Percentiles rank a stretch among this genome's conserved stretches.
Evolutionary conservation across 2,888 invertebrate genomes (phyloP).

Genomic region (Oscheius sp.): DNA sequence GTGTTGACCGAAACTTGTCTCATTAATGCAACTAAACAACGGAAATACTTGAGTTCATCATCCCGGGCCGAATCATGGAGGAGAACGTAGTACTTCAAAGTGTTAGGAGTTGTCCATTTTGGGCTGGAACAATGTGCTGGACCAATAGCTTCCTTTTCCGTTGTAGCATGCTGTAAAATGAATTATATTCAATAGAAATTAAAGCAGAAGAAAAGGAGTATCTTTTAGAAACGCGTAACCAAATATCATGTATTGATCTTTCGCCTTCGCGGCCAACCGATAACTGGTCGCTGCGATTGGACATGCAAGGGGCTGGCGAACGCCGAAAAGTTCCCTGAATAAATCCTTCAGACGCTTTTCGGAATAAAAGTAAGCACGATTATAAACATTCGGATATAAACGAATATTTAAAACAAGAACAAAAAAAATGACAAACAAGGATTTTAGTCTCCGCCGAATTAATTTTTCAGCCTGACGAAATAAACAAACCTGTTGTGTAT

Average conservation of each 20-base stretch:
- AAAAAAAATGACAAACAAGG: no score
- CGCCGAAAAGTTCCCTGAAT: no score
- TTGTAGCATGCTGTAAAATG: constrained; percentile 57
- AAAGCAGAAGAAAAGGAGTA: no score
- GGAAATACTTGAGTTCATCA: constrained; percentile 81
- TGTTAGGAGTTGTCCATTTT: constrained; percentile 79
- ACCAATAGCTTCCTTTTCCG: constrained; percentile 45
- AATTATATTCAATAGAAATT: background rate
- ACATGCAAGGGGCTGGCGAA: background rate
- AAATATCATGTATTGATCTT: constrained; percentile 37
- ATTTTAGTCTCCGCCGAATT: no score
- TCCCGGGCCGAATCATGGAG: constrained; percentile 81
- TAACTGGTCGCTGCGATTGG: constrained; percentile 5
- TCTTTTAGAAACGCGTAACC: background rate
- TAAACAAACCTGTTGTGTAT: constrained; percentile 80
- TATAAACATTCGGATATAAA: no score
- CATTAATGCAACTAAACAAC: background rate
- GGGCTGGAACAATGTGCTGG: constrained; percentile 66
- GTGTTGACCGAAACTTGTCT: constrained; percentile 81
- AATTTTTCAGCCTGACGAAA: no score
- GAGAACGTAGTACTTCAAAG: constrained; percentile 88
- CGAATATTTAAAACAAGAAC: no score
- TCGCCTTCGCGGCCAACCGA: constrained; percentile 27
- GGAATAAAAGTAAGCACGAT: no score
- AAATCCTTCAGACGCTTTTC: no score